phyloP scores from a whole-genome alignment of 1,140 invertebrate genomes.

The Sitophilus oryzae region DNA sequence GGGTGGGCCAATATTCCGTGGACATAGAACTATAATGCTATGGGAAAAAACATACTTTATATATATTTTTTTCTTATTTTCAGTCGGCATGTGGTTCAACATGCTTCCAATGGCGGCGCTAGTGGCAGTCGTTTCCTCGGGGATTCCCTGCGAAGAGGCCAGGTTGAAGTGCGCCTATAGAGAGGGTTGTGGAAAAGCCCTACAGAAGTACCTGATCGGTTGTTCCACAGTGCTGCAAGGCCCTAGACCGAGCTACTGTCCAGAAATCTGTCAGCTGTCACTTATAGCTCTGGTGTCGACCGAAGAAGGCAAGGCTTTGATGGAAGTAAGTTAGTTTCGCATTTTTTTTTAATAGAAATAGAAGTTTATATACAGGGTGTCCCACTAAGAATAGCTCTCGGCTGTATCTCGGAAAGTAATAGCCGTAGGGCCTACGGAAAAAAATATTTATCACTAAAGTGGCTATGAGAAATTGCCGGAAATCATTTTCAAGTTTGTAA shows the following conservation, averaged over 20 bases:
- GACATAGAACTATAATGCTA: too few species aligned
- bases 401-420: too few species aligned
- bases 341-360: neutral
- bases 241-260: conserved; percentile 49
- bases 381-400: too few species aligned
- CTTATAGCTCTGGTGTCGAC: conserved; percentile 72
- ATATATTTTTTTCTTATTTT: conserved; percentile 26
- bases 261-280: conserved; percentile 64
- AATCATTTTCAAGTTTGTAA: too few species aligned
- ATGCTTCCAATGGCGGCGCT: conserved; percentile 44
- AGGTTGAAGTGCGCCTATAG: conserved; percentile 65
- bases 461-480: too few species aligned
- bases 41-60: too few species aligned
- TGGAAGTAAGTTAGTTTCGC: conserved; percentile 51
- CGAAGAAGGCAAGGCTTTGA: conserved; percentile 67
- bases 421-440: too few species aligned
- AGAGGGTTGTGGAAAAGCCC: conserved; percentile 64
- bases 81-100: conserved; percentile 40
- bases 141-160: conserved; percentile 60
- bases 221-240: conserved; percentile 62
- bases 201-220: conserved; percentile 66
- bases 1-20: too few species aligned
- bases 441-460: too few species aligned
- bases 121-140: conserved; percentile 26
- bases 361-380: too few species aligned